Base-by-base conservation (phyloP, 2,113 vertebrate genomes). In the Bothrops jararaca region DNA sequence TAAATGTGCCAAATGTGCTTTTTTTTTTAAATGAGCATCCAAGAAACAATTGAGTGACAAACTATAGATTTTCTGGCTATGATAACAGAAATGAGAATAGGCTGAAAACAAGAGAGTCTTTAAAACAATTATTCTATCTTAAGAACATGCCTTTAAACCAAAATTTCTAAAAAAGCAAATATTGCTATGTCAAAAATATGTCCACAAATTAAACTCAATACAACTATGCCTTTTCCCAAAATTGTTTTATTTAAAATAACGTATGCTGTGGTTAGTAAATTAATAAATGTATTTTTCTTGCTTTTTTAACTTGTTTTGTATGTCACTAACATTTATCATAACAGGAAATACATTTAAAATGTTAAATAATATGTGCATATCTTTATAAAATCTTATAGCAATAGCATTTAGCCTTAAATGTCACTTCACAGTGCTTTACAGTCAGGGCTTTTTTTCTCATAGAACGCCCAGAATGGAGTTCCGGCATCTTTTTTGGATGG, bases 231-330 rank as follows among this genome's bases (percentile, higher is more conserved):
- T 29, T 20, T 53, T 89, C 54, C 15, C 53, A 85, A 53, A 58
- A 39, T 86, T 85, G 74, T 90, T 86, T 92, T 60, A 90, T 90
- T 86, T 48, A 69, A 48, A 85, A 87, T 96, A 56, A 52, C 96
- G 93, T 92, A 89, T 85, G 52, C 12, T 85, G 88, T 92, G 69
- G 54, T 95, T 96, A 94, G 92, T 87, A 96, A 80, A 87, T 85
- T 93, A 96, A 95, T 95, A 96, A 95, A 96, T 92, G 45, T 34
- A 54, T 85, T 26, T 23, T 39, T 9, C 64, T 87, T 93, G 89
- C 8, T 4, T 95, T 48, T 48, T 22, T 74, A 7, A 7, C 87
- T 58, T 58, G 29, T 3, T 64, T 1, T 88, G 52, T 39, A 8
- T 23, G 11, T 24, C 0, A 3, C 88, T 92, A 89, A 5, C 92